Evolutionary conservation across 2,888 invertebrate genomes (phyloP).

Genomic region (Theodoxus fluviatilis): DNA sequence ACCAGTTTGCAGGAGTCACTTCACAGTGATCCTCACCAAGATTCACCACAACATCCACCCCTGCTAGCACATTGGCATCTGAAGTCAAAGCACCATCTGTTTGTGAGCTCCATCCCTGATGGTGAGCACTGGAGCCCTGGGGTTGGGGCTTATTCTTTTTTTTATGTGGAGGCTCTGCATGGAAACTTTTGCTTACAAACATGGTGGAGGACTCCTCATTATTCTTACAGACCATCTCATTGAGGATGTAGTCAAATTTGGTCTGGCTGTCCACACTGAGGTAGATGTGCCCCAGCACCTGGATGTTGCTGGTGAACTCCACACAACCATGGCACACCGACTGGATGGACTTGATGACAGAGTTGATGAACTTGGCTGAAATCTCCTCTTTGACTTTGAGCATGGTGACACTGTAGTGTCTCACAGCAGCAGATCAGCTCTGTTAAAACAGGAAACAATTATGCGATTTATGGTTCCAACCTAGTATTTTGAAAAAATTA

Average conservation of each 20-base stretch:
- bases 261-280: constrained; percentile 32
- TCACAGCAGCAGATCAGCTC: neutral
- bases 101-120: no score
- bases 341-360: constrained; percentile 33
- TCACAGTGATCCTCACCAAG: no score
- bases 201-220: constrained; percentile 32
- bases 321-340: constrained; percentile 35
- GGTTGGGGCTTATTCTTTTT: no score
- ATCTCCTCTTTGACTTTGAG: constrained; percentile 31
- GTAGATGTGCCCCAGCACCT: constrained; percentile 34
- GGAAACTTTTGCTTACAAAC: constrained; percentile 35
- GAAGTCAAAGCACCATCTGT: no score
- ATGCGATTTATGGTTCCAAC: neutral
- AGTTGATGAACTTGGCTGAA: constrained; percentile 32
- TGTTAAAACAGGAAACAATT: neutral
- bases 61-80: no score
- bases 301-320: constrained; percentile 33
- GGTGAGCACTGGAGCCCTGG: no score
- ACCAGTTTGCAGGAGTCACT: no score
- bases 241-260: constrained; percentile 32
- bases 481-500: neutral
- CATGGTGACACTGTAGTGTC: neutral
- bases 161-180: constrained; percentile 31
- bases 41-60: no score
- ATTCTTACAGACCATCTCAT: constrained; percentile 35